phyloP scores from a whole-genome alignment of 2,797 vertebrate species.

The Naso thynnoides region DNA sequence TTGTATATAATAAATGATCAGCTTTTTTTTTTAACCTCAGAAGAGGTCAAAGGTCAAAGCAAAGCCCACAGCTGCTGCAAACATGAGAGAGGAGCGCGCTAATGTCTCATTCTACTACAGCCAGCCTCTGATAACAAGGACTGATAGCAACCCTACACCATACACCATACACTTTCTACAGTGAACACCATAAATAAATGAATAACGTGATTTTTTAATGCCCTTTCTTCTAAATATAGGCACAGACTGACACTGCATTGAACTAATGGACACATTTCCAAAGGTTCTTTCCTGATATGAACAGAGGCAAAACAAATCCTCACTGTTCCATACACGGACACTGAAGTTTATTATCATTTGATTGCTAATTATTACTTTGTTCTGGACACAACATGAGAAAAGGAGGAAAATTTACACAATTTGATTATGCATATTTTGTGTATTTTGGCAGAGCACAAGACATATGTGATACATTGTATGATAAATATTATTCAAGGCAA shows the following conservation, averaged over 20 bases:
- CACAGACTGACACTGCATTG: background rate
- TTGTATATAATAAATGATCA: too few relatives aligned
- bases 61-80: background rate
- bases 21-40: constrained; percentile 7
- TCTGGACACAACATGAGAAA: background rate
- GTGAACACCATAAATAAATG: background rate
- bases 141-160: too few relatives aligned
- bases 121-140: background rate
- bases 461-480: background rate
- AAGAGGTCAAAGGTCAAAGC: constrained; percentile 10
- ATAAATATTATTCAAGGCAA: background rate
- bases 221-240: background rate
- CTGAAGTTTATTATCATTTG: background rate
- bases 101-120: background rate
- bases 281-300: too few relatives aligned
- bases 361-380: background rate
- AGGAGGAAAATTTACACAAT: too few relatives aligned
- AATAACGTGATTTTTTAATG: background rate
- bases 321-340: background rate
- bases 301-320: too few relatives aligned
- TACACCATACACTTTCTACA: background rate
- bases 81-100: too few relatives aligned
- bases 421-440: background rate
- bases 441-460: background rate
- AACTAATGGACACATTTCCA: background rate